These are phyloP conservation scores for Sthenelais limicola DNA, from an alignment of 2,888 invertebrate species.

Conservation along the genomic window DNA sequence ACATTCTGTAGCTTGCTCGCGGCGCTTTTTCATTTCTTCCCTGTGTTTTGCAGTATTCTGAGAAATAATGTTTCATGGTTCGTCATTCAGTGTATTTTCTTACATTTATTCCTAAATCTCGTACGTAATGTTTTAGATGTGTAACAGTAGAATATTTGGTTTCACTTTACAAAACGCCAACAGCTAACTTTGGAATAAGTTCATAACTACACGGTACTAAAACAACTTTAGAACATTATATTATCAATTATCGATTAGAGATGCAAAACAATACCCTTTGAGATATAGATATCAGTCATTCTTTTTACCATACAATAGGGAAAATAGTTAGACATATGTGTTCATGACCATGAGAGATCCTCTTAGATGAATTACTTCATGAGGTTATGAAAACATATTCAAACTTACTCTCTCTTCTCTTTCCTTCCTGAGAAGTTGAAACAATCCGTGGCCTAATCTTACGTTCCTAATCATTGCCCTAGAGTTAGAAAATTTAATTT, in stretches of 20 bases:
- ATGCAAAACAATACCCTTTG: no score
- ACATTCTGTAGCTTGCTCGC: slow-evolving; percentile 53
- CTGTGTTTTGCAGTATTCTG: slow-evolving; percentile 35
- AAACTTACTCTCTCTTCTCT: slow-evolving; percentile 62
- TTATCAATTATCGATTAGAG: no score
- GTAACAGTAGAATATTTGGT: neutral
- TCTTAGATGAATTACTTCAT: no score
- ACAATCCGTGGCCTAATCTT: slow-evolving; percentile 67
- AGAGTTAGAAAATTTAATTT: slow-evolving; percentile 13
- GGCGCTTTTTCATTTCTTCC: slow-evolving; percentile 38
- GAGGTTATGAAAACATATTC: no score
- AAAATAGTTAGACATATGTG: no score
- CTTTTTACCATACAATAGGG: no score
- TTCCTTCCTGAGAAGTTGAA: slow-evolving; percentile 65
- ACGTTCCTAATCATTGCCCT: slow-evolving; percentile 58
- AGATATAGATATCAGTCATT: no score
- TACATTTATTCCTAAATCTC: neutral
- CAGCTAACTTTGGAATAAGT: no score
- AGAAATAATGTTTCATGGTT: neutral
- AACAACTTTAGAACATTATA: no score
- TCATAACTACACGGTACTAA: no score
- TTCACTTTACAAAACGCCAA: no score
- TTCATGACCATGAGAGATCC: no score
- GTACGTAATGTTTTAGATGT: neutral
- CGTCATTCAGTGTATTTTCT: neutral